A percentile compares a stretch with the other conserved stretches of the same genome.
Evolutionary conservation across 2,113 vertebrate species (phyloP).

Genomic region (Lethenteron camtschaticum): DNA sequence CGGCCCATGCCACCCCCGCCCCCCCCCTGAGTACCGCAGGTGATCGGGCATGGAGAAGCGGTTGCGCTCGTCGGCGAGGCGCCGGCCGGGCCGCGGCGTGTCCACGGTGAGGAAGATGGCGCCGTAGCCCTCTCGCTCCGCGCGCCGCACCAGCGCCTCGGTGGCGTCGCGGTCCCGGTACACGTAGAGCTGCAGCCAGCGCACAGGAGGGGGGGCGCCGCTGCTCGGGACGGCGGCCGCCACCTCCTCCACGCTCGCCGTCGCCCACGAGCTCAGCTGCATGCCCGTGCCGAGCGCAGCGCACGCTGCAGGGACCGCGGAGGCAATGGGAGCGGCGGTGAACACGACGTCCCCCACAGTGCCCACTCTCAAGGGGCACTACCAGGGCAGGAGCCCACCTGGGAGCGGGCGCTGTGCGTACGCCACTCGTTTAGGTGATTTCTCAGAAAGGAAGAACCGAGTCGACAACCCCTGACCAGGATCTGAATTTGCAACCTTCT

Average conservation of each 20-base stretch:
- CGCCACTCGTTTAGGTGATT: no score
- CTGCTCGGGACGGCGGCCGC: constrained; percentile 28
- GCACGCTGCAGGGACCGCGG: constrained; percentile 20
- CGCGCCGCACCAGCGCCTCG: constrained; percentile 39
- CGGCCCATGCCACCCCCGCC: no score
- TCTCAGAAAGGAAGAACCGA: no score
- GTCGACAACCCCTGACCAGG: no score
- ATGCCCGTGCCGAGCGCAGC: constrained; percentile 43
- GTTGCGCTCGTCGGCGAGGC: constrained; percentile 48
- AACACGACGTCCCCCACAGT: no score
- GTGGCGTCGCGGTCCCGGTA: constrained; percentile 44
- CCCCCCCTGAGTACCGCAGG: constrained; percentile 13
- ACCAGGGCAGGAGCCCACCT: no score
- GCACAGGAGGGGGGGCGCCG: constrained; percentile 16
- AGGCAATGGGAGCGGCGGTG: no score
- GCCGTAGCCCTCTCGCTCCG: constrained; percentile 45
- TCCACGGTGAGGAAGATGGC: constrained; percentile 65
- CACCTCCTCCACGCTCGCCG: constrained; percentile 60
- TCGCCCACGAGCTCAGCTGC: constrained; percentile 56
- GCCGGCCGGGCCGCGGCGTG: constrained; percentile 45
- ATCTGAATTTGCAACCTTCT: no score
- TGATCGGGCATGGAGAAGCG: constrained; percentile 40
- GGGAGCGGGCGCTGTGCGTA: no score
- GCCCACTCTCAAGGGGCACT: no score
- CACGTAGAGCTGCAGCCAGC: constrained; percentile 81